Conservation (phyloP, 2,888 invertebrate genomes). For the Andrena minutula region DNA sequence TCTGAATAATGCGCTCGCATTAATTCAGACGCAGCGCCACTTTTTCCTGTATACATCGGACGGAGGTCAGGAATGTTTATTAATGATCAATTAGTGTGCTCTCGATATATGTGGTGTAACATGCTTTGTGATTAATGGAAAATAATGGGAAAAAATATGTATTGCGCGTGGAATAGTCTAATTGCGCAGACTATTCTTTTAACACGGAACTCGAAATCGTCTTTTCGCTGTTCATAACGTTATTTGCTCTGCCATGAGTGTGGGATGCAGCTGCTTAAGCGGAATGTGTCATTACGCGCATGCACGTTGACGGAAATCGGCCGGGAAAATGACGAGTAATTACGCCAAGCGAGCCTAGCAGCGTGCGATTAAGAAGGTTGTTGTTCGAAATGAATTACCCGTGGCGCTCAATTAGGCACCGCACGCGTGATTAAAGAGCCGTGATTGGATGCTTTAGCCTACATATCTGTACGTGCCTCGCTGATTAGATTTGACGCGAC, state of each 20-base stretch:
- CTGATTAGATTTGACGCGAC: conserved; percentile 80
- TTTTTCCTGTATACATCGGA: too few relatives aligned
- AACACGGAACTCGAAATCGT: too few relatives aligned
- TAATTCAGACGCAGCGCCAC: too few relatives aligned
- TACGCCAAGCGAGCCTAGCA: not conserved
- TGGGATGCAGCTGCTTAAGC: not conserved
- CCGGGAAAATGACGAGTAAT: not conserved
- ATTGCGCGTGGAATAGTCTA: too few relatives aligned
- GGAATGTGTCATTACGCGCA: not conserved
- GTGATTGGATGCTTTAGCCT: conserved; percentile 53
- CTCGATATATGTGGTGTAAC: too few relatives aligned
- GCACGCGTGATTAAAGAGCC: conserved; percentile 30
- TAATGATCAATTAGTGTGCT: too few relatives aligned
- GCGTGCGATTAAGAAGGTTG: not conserved
- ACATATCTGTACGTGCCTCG: conserved; percentile 65
- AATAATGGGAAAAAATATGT: too few relatives aligned
- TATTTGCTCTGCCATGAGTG: not conserved
- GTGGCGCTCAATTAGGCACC: conserved; percentile 26
- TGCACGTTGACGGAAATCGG: conserved; percentile 27
- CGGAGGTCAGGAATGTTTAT: too few relatives aligned
- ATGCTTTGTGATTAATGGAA: too few relatives aligned
- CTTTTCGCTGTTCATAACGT: not conserved
- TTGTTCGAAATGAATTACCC: not conserved
- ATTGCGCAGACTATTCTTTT: too few relatives aligned
- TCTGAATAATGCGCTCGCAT: too few relatives aligned